phyloP scores from a whole-genome alignment of 2,113 vertebrate genomes.

The Myiopsitta monachus region DNA sequence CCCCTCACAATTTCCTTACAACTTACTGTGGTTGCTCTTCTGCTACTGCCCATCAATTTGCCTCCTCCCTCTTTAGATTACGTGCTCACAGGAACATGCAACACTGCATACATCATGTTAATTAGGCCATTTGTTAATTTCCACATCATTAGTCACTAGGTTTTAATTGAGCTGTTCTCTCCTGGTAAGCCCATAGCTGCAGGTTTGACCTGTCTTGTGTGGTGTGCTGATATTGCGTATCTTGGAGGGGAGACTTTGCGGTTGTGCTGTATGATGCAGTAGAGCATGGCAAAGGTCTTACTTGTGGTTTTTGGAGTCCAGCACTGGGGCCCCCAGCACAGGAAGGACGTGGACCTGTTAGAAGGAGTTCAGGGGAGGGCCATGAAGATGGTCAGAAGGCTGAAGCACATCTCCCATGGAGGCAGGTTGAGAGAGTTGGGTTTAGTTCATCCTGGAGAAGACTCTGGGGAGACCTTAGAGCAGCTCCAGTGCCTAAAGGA shows the following conservation, averaged over 20 bases:
- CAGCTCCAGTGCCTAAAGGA: not conserved
- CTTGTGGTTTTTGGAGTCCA: not conserved
- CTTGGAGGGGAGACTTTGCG: not conserved
- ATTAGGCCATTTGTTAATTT: slow-evolving; percentile 29
- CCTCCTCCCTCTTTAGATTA: slow-evolving; percentile 5
- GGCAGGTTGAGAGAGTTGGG: not conserved
- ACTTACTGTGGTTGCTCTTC: not conserved
- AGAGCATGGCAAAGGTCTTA: not conserved
- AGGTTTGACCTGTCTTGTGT: not conserved
- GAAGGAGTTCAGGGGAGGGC: not conserved
- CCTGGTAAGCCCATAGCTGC: not conserved
- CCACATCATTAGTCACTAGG: not conserved
- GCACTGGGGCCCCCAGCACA: not conserved
- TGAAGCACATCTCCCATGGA: not conserved
- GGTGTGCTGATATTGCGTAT: not conserved
- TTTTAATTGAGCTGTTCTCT: not conserved
- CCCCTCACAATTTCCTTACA: not conserved
- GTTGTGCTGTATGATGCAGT: accelerated
- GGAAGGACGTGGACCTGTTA: not conserved
- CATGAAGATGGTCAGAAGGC: not conserved
- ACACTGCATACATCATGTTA: not conserved
- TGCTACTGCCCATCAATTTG: slow-evolving; percentile 1
- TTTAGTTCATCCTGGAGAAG: not conserved
- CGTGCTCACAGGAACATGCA: not conserved
- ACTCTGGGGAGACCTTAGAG: not conserved